Conservation (phyloP, 1,140 invertebrate genomes). For the Caenorhabditis inopinata region DNA sequence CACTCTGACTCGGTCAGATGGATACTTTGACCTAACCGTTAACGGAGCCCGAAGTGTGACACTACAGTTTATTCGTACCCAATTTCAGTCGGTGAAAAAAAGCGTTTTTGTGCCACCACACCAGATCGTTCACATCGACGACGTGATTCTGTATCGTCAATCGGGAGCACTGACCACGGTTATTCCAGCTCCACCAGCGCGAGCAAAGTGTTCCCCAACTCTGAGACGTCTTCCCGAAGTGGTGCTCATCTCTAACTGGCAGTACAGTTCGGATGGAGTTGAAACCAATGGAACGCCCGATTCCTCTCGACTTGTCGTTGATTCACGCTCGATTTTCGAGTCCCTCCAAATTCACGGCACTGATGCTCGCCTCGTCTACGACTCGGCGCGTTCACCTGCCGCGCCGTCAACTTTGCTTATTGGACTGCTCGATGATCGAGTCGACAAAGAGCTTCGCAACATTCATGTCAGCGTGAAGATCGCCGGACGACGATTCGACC, state of each 20-base stretch:
- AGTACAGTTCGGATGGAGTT: slow-evolving; percentile 6
- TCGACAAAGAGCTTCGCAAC: slow-evolving; percentile 51
- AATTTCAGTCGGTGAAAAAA: slow-evolving; percentile 83
- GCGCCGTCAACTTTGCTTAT: slow-evolving; percentile 43
- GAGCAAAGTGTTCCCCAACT: neutral
- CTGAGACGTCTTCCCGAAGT: neutral
- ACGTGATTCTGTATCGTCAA: neutral
- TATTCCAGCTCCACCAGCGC: neutral
- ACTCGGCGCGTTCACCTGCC: slow-evolving; percentile 39
- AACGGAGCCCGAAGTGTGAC: slow-evolving; percentile 94
- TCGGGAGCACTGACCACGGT: neutral
- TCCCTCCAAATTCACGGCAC: slow-evolving; percentile 48
- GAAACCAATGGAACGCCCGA: neutral
- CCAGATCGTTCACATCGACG: slow-evolving; percentile 4
- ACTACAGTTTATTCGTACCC: slow-evolving; percentile 85
- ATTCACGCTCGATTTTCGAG: slow-evolving; percentile 45
- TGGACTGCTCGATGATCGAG: slow-evolving; percentile 27
- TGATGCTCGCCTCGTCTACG: slow-evolving; percentile 43
- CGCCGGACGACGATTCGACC: slow-evolving; percentile 84
- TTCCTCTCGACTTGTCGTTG: slow-evolving; percentile 24
- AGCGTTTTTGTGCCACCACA: neutral
- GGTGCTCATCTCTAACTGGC: neutral
- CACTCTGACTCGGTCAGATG: slow-evolving; percentile 73
- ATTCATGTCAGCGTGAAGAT: slow-evolving; percentile 72
- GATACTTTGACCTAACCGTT: slow-evolving; percentile 85